A percentile compares a stretch with the other conserved stretches of the same genome.
Evolutionary conservation across 2,797 vertebrate species (phyloP).

Genomic region (Gymnothorax javanicus): DNA sequence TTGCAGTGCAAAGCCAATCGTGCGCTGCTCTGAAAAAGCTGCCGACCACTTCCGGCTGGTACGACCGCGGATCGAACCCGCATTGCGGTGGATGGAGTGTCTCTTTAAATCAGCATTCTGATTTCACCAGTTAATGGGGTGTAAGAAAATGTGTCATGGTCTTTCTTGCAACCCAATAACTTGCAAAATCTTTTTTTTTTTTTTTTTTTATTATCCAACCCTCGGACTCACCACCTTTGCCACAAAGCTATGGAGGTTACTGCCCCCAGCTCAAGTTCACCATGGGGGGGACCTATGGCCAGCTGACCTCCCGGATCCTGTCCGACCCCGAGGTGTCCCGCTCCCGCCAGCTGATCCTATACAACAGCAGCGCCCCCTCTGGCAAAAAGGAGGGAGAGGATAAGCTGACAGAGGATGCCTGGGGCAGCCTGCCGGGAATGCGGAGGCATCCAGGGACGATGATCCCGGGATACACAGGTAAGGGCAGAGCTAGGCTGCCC

Average conservation of each 20-base stretch:
- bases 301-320: slow-evolving; percentile 69
- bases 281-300: slow-evolving; percentile 72
- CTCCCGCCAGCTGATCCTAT: slow-evolving; percentile 58
- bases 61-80: no score
- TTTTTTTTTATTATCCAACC: no score
- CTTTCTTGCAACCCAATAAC: no score
- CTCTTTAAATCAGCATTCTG: no score
- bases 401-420: slow-evolving; percentile 31
- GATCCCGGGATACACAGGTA: slow-evolving; percentile 80
- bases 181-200: no score
- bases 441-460: slow-evolving; percentile 47
- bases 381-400: slow-evolving; percentile 27
- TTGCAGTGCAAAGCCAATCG: no score
- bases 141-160: no score
- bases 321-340: slow-evolving; percentile 53
- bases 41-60: no score
- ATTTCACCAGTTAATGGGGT: no score
- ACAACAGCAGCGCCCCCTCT: slow-evolving; percentile 29
- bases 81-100: no score
- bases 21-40: no score
- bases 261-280: slow-evolving; percentile 76
- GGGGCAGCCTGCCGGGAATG: slow-evolving; percentile 31
- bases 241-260: slow-evolving; percentile 72
- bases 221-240: background rate
- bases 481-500: background rate